Base-by-base conservation (phyloP, 2,113 vertebrate species). In the Cyprinodon brontotheroides region DNA sequence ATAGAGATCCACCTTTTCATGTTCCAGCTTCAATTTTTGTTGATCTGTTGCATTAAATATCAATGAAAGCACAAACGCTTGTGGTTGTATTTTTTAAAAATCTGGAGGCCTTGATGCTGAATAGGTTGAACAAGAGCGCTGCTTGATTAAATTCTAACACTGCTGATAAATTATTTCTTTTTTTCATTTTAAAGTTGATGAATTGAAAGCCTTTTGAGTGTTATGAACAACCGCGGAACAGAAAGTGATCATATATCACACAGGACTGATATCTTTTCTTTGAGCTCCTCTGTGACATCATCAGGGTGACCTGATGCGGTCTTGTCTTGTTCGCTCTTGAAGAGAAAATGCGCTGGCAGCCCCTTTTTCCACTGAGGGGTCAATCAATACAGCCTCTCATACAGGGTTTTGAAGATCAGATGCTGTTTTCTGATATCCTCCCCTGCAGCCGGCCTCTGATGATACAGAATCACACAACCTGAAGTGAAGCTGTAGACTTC, bases 401-500 rank as follows among this genome's bases (percentile, higher is more conserved):
- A n/a, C n/a, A n/a, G n/a, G n/a, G n/a, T n/a, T 66, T 65, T 76
- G 61, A 68, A 17, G 62, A 70, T 67, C 3, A 12, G 40, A 61
- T 57, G 65, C 63, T 41, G 63, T 41, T 65, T 63, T 75, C 53
- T 57, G 50, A 43, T 68, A 0, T 62, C 60, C 39, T 70, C 75
- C 39, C 7, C 45, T 82, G 65, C 75, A 71, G 78, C 77, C 69
- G 73, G 73, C 12, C 9, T 37, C 3, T 40, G 43, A 70, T 41
- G 43, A 70, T 39, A 48, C 39, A 60, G 29, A n/a, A 69, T 79
- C 50, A 57, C 69, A 67, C 29, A 3, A 29, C 69, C 48, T 20
- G 6, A n/a, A 47, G 53, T 75, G 37, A 29, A 0, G 11, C 20
- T 7, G 37, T 45, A 63, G 14, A 22, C 4, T 57, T 65, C 60